phyloP scores from a whole-genome alignment of 35 echinoderm and acorn worm genomes.

The Ophiothrix spiculata region DNA sequence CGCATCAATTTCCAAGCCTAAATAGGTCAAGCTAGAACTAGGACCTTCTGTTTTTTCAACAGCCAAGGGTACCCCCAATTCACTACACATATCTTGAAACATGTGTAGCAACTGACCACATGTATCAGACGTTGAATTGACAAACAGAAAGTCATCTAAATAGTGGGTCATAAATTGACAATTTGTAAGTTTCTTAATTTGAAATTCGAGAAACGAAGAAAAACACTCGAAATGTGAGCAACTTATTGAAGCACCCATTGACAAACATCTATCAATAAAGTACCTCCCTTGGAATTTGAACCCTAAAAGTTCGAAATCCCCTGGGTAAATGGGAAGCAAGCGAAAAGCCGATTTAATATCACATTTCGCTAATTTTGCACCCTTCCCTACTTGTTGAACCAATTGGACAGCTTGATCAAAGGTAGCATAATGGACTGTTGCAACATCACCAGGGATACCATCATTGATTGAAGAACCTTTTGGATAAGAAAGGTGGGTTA shows the following conservation, averaged over 20 bases:
- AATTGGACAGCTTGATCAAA: constrained; percentile 34
- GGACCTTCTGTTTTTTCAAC: constrained; percentile 33
- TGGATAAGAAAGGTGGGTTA: constrained; percentile 47
- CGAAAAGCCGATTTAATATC: constrained; percentile 54
- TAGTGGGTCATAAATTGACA: constrained; percentile 3
- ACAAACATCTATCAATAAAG: constrained; percentile 13
- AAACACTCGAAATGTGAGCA: constrained; percentile 37
- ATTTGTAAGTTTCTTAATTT: not conserved
- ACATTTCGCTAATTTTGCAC: constrained; percentile 27
- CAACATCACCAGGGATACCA: not conserved
- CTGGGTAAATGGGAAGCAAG: constrained; percentile 27
- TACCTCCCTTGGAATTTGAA: constrained; percentile 3
- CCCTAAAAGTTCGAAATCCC: constrained; percentile 36
- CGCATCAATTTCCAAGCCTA: constrained; percentile 24
- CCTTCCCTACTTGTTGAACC: not conserved
- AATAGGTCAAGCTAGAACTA: not conserved
- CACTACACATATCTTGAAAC: not conserved
- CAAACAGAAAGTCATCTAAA: constrained; percentile 43
- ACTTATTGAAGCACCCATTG: constrained; percentile 30
- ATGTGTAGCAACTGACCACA: not conserved
- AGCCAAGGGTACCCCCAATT: constrained; percentile 29
- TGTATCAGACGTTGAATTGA: not conserved
- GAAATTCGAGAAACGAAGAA: constrained; percentile 34
- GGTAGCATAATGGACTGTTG: constrained; percentile 20
- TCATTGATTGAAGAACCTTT: constrained; percentile 39